Conservation (phyloP, 1,140 invertebrate species). For the Pseudomyrmex dendroicus region DNA sequence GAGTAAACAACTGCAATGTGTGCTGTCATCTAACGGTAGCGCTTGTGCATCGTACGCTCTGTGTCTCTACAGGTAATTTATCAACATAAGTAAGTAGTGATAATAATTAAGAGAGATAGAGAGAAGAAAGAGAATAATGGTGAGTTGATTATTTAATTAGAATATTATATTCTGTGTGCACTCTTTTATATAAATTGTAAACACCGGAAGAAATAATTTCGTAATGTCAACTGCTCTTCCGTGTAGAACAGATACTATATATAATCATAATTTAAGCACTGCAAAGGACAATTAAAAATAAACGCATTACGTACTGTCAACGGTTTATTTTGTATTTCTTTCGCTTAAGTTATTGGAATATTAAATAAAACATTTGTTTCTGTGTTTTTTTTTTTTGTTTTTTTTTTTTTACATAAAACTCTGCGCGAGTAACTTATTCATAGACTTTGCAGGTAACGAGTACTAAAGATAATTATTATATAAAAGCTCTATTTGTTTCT, state of each 20-base stretch:
- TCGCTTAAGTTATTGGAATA: slow-evolving; percentile 63
- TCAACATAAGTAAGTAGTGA: neutral
- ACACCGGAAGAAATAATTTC: too few relatives aligned
- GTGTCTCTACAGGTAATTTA: neutral
- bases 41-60: too few relatives aligned
- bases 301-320: slow-evolving; percentile 55
- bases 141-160: too few relatives aligned
- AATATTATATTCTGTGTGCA: too few relatives aligned
- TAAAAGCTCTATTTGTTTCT: neutral
- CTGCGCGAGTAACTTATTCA: slow-evolving; percentile 49
- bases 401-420: slow-evolving; percentile 33
- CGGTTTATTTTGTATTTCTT: slow-evolving; percentile 65
- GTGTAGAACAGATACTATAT: neutral
- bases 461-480: slow-evolving; percentile 27
- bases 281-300: neutral
- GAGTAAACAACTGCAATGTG: neutral
- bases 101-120: too few relatives aligned
- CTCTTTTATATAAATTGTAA: too few relatives aligned
- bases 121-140: too few relatives aligned
- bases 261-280: neutral
- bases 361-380: slow-evolving; percentile 67
- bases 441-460: slow-evolving; percentile 38
- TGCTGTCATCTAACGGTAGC: neutral
- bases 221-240: too few relatives aligned
- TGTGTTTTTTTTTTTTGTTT: too few relatives aligned